Conservation (phyloP, 2,113 vertebrate genomes). For the Thalassoma bifasciatum region DNA sequence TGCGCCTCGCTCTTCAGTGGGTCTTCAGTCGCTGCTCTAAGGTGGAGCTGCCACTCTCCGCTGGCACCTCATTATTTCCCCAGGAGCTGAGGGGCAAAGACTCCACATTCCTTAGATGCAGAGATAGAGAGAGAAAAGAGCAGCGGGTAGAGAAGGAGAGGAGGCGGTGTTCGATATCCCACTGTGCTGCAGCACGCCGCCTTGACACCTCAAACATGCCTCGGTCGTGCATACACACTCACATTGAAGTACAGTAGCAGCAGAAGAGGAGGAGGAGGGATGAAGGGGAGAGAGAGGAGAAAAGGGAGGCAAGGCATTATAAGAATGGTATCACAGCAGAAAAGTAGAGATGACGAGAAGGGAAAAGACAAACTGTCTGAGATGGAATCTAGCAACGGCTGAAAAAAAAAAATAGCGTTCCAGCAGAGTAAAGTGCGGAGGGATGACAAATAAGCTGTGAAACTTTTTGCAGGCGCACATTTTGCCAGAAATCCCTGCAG, state of each 20-base stretch:
- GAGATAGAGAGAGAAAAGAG: constrained; percentile 41
- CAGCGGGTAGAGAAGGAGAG: constrained; percentile 14
- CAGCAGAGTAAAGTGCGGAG: constrained; percentile 15
- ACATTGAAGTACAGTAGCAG: constrained; percentile 58
- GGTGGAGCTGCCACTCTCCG: constrained; percentile 28
- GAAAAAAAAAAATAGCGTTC: constrained; percentile 26
- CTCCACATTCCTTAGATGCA: constrained; percentile 48
- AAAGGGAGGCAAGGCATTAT: constrained; percentile 41
- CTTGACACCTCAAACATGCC: constrained; percentile 56
- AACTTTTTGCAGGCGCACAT: constrained; percentile 33
- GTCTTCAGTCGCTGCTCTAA: constrained; percentile 15
- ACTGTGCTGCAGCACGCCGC: constrained; percentile 43
- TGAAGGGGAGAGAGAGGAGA: constrained; percentile 11
- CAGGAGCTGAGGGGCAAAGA: constrained; percentile 58
- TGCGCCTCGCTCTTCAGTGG: constrained; percentile 5
- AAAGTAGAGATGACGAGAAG: constrained; percentile 27
- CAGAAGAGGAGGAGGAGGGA: constrained; percentile 33
- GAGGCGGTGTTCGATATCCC: constrained; percentile 33
- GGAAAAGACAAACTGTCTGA: constrained; percentile 57
- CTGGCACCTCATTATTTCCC: constrained; percentile 66
- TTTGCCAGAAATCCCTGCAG: constrained; percentile 17
- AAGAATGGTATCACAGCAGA: constrained; percentile 2
- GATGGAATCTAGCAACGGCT: constrained; percentile 33
- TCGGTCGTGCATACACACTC: constrained; percentile 11
- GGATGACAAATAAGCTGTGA: constrained; percentile 14